phyloP scores from a whole-genome alignment of 2,113 vertebrate genomes.

The Muntiacus reevesi region DNA sequence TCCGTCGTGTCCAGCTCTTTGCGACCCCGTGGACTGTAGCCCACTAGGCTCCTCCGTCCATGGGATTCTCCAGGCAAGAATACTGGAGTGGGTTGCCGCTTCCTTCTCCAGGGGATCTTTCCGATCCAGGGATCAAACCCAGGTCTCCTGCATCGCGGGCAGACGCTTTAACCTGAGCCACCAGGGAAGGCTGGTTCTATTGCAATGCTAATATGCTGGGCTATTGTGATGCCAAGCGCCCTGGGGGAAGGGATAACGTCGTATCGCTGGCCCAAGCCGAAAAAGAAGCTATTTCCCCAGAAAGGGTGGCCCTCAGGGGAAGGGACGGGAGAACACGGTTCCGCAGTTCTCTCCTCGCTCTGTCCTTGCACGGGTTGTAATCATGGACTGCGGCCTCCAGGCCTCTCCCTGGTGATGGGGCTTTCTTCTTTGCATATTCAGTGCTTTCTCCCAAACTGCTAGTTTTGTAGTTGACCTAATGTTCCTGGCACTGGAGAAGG shows the following conservation, averaged over 20 bases:
- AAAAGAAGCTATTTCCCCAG: neutral
- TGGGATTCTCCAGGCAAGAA: too few species aligned
- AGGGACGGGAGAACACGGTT: neutral
- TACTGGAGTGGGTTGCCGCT: too few species aligned
- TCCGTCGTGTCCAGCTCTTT: too few species aligned
- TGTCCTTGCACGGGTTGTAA: neutral
- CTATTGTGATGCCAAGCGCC: neutral
- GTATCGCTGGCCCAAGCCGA: fast-evolving
- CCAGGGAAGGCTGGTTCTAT: neutral
- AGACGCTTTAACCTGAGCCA: too few species aligned
- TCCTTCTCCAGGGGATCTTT: too few species aligned
- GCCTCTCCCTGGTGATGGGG: neutral
- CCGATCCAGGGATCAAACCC: too few species aligned
- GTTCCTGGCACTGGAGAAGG: neutral
- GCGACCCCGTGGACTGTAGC: too few species aligned
- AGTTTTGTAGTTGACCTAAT: neutral
- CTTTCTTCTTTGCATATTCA: neutral
- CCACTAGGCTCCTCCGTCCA: too few species aligned
- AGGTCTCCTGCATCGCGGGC: too few species aligned
- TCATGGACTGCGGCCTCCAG: neutral
- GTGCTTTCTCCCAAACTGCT: neutral
- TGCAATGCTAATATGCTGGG: fast-evolving
- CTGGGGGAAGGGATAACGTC: neutral
- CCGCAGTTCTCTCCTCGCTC: fast-evolving
- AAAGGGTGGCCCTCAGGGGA: neutral